Percentiles rank a stretch among this genome's conserved stretches.
phyloP scores from a whole-genome alignment of 2,888 invertebrate genomes.

The Hirtodrosophila alboralis region DNA sequence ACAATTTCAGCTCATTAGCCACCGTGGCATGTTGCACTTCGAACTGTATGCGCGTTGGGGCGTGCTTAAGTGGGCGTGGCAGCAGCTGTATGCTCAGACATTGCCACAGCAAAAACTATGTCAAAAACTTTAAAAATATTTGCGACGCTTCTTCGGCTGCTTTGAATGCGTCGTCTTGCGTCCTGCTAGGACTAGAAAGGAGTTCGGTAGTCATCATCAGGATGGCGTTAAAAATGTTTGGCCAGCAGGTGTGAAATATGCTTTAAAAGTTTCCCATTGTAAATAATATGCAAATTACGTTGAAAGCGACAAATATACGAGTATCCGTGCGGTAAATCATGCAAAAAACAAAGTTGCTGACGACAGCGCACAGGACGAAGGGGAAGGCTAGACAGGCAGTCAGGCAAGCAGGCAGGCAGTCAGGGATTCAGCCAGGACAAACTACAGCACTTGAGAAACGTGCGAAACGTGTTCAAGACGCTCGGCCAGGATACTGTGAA shows the following conservation, averaged over 20 bases:
- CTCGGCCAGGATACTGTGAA: slow-evolving; percentile 25
- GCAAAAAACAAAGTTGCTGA: slow-evolving; percentile 72
- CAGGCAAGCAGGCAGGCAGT: too few relatives aligned
- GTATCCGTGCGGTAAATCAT: slow-evolving; percentile 76
- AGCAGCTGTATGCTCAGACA: slow-evolving; percentile 36
- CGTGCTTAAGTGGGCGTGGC: slow-evolving; percentile 74
- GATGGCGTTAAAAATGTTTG: slow-evolving; percentile 24
- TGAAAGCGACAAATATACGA: slow-evolving; percentile 72
- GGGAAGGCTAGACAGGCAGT: background rate
- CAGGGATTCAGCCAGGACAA: slow-evolving; percentile 14
- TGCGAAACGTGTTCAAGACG: slow-evolving; percentile 75
- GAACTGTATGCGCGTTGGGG: slow-evolving; percentile 49
- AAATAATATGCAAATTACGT: slow-evolving; percentile 78
- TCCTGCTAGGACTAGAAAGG: too few relatives aligned
- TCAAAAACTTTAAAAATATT: slow-evolving; percentile 80
- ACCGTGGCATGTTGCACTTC: slow-evolving; percentile 41
- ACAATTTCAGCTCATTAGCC: slow-evolving; percentile 65
- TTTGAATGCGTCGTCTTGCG: background rate
- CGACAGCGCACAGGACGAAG: slow-evolving; percentile 20
- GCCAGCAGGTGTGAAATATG: slow-evolving; percentile 71
- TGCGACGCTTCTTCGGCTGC: slow-evolving; percentile 1
- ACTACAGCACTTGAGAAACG: slow-evolving; percentile 72
- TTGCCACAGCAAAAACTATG: slow-evolving; percentile 61
- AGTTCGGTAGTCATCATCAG: slow-evolving; percentile 33
- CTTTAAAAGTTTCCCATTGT: slow-evolving; percentile 69